Conservation (phyloP, 1,140 invertebrate species). For the Drosophila orosa region DNA sequence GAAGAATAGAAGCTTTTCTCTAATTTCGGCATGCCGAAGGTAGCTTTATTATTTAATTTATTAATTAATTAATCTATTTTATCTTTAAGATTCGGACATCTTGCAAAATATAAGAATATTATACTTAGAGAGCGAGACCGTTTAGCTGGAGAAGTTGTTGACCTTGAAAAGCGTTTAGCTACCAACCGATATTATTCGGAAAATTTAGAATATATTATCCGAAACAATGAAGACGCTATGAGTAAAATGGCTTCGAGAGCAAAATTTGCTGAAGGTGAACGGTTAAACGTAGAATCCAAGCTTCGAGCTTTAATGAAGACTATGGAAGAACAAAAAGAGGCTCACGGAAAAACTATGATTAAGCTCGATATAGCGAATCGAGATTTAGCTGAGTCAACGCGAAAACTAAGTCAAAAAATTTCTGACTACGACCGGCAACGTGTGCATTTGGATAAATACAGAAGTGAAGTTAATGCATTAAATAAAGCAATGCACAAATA, state of each 20-base stretch:
- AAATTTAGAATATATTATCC: constrained; percentile 83
- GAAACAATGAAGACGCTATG: constrained; percentile 65
- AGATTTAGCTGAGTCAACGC: constrained; percentile 43
- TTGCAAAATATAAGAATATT: constrained; percentile 72
- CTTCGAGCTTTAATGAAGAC: constrained; percentile 48
- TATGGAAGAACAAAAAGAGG: constrained; percentile 58
- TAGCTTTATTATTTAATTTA: not conserved
- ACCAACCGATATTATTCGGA: constrained; percentile 81
- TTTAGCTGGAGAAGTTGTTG: constrained; percentile 84
- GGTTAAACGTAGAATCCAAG: constrained; percentile 53
- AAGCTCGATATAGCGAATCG: constrained; percentile 42
- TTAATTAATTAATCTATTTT: not conserved
- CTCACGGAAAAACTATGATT: constrained; percentile 40
- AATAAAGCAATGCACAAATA: constrained; percentile 50
- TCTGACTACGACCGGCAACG: constrained; percentile 57
- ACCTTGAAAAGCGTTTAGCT: constrained; percentile 84
- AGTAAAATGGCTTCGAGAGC: constrained; percentile 52
- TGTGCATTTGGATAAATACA: constrained; percentile 55
- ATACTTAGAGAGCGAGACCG: constrained; percentile 84
- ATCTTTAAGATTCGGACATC: constrained; percentile 61
- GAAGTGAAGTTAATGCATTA: constrained; percentile 47
- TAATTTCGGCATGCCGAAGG: too few relatives aligned
- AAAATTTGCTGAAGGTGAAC: constrained; percentile 50
- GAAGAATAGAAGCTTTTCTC: too few relatives aligned
- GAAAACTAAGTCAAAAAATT: constrained; percentile 43